Base-by-base conservation (phyloP, 1,140 invertebrate species). In the Ceratina japonica region DNA sequence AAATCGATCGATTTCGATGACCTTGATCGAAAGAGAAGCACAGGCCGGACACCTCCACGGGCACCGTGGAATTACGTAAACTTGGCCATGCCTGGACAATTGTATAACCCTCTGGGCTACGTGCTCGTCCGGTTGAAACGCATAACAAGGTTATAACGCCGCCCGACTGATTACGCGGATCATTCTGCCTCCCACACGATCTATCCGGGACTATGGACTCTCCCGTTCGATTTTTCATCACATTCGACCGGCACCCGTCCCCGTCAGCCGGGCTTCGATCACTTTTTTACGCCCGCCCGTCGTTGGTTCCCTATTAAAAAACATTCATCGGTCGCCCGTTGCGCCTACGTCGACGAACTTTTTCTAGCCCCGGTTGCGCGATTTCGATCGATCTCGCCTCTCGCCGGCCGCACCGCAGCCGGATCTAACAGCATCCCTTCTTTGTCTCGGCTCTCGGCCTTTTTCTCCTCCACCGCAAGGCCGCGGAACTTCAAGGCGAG, bases 81-180 rank as follows among this genome's bases (percentile, higher is more conserved):
- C 5, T 44, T 65, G 24, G 24, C 58, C 51, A 49, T 51, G 31
- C 18, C 49, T 12, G 20, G 10, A 12, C n/a, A 44, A 76, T 85
- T 85, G 61, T 59, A 84, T 84, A 85, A 85, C 37, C n/a, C 56
- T 61, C n/a, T 18, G 37, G 51, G 18, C 61, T 78, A 84, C 20
- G 18, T 61, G 64, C 56, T 49, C 70, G 54, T 13, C 71, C 59
- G 70, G 62, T 58, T 56, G 75, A 37, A 81, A 85, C 73, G 61
- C 66, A 18, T 76, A 83, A 70, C 83, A 85, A 85, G 79, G 61
- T 84, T 84, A 70, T 75, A 73, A 61, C 24, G 77, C 12, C 52
- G 80, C 52, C 24, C 61, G n/a, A 68, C 52, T 69, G 76, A 83
- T 83, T 74, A 83, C 77, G 68, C 73, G 65, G 54, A 52, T 31